phyloP scores from a whole-genome alignment of 2,113 vertebrate genomes.

The Glareola pratincola region DNA sequence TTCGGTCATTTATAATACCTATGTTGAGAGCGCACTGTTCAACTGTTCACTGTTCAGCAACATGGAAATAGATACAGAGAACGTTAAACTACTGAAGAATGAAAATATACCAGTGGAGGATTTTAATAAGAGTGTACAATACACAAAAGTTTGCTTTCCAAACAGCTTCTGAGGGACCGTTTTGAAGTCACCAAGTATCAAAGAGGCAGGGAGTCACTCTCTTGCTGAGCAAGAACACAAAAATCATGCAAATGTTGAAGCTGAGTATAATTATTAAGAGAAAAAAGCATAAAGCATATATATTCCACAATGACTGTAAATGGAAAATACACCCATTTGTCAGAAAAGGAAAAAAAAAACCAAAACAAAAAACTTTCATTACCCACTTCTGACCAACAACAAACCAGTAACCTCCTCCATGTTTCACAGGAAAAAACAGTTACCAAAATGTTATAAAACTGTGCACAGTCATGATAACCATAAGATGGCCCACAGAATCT shows the following conservation, averaged over 20 bases:
- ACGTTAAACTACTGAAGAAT: not conserved
- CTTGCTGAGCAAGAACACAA: not conserved
- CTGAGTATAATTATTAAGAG: not conserved
- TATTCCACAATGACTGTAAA: not conserved
- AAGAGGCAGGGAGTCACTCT: not conserved
- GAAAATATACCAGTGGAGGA: not conserved
- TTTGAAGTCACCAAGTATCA: not conserved
- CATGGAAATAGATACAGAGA: not conserved
- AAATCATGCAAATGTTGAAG: not conserved
- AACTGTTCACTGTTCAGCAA: not conserved
- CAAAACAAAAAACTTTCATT: not conserved
- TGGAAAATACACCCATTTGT: not conserved
- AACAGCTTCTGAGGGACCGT: not conserved
- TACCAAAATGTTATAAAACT: not conserved
- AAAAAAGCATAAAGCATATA: not conserved
- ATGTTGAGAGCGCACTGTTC: not conserved
- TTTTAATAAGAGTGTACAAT: not conserved
- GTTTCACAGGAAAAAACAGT: not conserved
- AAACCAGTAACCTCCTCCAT: not conserved
- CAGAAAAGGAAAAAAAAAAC: not conserved
- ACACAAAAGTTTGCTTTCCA: not conserved
- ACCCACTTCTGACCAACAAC: not conserved
- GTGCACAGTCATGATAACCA: not conserved
- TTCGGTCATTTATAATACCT: not conserved
- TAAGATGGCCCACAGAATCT: not conserved